Evolutionary conservation across 53 echinoderm and acorn worm species (phyloP), one percentile per base, ranked within the genome.

Genomic region (Antedon mediterranea): DNA sequence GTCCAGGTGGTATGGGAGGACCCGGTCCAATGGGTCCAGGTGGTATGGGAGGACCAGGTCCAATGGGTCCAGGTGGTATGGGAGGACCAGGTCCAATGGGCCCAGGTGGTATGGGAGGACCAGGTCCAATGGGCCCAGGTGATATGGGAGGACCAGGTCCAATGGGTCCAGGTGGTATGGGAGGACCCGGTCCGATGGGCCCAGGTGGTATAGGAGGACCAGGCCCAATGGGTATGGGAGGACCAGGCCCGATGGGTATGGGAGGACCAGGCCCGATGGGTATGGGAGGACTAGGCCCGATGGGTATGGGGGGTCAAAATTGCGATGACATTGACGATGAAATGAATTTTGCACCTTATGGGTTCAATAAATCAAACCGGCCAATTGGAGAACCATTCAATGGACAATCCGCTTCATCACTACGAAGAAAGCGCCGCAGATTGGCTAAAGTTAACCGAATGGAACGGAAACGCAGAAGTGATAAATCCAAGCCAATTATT

Each of bases 41-140:
- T 0, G 32, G 31, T n/a, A 57, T 57, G 57, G 57, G 57, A 57
- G 57, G 57, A 71, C 77, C 72, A 30, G 13, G 57, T 76, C 77
- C 72, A 30, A 28, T 83, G 71, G 79, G 1, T 29, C 0, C 37
- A 23, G n/a, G 30, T 23, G 80, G 70, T 30, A 41, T 42, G 3
- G 43, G 32, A 81, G 31, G 7, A 73, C 3, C 4, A 32, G 73
- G 80, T 6, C 37, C 37, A 37, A 37, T 37, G 37, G 37, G 37
- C 4, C 37, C 57, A 11, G 20, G 11, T 37, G 37, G 77, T 41
- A 2, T 74, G 15, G 83, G 72, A 28, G 78, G 74, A 30, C 77
- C 78, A 71, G 84, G 80, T 1, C 83, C 83, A 33, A 79, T 78
- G 14, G 85, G 85, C 31, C 80, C 28, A 0, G 74, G 80, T 34